Conservation (phyloP, 2,888 invertebrate species). For the Smittia sp. region DNA sequence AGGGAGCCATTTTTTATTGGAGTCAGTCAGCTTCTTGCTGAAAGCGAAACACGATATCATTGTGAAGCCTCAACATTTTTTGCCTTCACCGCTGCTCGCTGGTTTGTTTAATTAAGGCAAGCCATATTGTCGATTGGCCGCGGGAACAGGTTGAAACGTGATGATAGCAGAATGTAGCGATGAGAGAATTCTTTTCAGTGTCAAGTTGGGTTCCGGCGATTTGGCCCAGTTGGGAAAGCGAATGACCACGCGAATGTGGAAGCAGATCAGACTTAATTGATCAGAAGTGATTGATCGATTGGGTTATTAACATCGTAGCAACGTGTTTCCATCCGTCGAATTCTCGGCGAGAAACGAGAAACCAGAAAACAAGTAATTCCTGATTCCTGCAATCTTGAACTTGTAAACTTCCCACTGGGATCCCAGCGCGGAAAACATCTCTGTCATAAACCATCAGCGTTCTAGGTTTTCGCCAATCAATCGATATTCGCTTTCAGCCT, state of each 20-base stretch:
- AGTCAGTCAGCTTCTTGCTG: background rate
- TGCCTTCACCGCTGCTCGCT: background rate
- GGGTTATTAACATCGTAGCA: background rate
- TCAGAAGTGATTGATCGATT: background rate
- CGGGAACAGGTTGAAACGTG: conserved; percentile 5
- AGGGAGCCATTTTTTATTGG: background rate
- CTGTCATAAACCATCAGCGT: background rate
- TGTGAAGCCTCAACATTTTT: background rate
- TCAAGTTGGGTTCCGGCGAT: background rate
- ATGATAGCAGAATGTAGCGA: background rate
- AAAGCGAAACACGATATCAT: background rate
- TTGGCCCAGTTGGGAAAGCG: background rate
- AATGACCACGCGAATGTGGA: background rate
- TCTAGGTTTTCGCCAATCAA: background rate
- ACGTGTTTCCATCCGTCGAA: background rate
- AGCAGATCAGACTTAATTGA: background rate
- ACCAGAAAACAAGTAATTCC: background rate
- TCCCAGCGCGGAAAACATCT: background rate
- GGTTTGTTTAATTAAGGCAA: conserved; percentile 6
- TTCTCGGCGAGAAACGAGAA: background rate
- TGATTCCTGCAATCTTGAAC: conserved; percentile 8
- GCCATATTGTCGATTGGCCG: conserved; percentile 1
- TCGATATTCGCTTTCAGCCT: background rate
- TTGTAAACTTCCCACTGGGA: conserved; percentile 4
- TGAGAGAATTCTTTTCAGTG: conserved; percentile 5